These are phyloP conservation scores for Brachionichthys hirsutus DNA, from an alignment of 2,113 vertebrate species.

Conservation along the genomic window DNA sequence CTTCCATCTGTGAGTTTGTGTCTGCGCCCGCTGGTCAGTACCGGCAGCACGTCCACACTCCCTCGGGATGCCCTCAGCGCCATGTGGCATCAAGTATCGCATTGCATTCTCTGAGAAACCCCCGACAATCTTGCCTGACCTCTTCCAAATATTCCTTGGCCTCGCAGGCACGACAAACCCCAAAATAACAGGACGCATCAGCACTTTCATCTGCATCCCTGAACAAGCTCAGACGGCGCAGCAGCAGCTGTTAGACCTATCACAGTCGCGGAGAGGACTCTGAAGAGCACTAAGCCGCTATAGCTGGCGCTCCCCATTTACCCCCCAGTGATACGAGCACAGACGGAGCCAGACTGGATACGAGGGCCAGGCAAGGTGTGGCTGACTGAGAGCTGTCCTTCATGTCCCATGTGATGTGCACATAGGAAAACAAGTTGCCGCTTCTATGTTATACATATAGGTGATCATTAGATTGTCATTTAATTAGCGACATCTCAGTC, in stretches of 20 bases:
- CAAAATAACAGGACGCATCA: conserved; percentile 75
- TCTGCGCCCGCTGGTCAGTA: background rate
- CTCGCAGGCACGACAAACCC: conserved; percentile 53
- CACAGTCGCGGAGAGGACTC: conserved; percentile 48
- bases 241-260: conserved; percentile 66
- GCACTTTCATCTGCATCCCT: conserved; percentile 74
- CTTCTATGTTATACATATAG: too few species aligned
- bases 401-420: conserved; percentile 45
- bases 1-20: conserved; percentile 44
- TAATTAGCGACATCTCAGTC: background rate
- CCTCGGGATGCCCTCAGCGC: conserved; percentile 48
- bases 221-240: conserved; percentile 72
- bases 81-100: conserved; percentile 62
- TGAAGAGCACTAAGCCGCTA: conserved; percentile 59
- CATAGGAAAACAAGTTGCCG: background rate
- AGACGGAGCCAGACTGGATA: conserved; percentile 68
- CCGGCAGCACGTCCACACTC: conserved; percentile 59
- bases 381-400: conserved; percentile 60
- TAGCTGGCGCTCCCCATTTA: conserved; percentile 55
- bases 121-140: conserved; percentile 43
- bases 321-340: conserved; percentile 63
- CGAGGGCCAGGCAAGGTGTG: conserved; percentile 64
- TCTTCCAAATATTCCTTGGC: conserved; percentile 50
- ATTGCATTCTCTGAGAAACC: conserved; percentile 67
- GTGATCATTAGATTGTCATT: background rate